These are phyloP conservation scores for Ptychoptera albimana DNA, from an alignment of 2,888 invertebrate genomes.

Conservation along the genomic window DNA sequence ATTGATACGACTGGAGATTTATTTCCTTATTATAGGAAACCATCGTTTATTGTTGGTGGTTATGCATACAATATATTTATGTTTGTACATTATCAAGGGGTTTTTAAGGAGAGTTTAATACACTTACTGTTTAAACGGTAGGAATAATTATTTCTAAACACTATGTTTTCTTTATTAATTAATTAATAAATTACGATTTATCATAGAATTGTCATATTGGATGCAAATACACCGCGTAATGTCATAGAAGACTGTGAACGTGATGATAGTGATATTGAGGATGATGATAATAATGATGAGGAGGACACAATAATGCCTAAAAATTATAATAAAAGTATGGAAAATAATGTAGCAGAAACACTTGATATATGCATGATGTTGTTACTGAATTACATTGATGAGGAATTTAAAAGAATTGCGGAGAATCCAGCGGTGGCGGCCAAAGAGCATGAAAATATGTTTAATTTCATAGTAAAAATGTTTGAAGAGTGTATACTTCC, in stretches of 20 bases:
- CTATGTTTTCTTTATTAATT: constrained; percentile 2
- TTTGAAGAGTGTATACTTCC: constrained; percentile 72
- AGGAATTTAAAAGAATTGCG: neutral
- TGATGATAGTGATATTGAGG: constrained; percentile 31
- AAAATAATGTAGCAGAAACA: constrained; percentile 35
- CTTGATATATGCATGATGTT: constrained; percentile 66
- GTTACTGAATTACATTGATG: constrained; percentile 47
- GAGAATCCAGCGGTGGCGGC: constrained; percentile 4
- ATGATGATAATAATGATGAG: constrained; percentile 23
- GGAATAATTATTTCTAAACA: constrained; percentile 17
- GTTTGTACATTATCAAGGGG: constrained; percentile 58
- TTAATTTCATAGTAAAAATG: constrained; percentile 42
- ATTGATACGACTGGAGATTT: constrained; percentile 42
- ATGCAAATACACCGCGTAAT: constrained; percentile 46
- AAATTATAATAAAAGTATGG: neutral
- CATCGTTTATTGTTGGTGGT: constrained; percentile 49
- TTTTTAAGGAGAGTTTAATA: constrained; percentile 50
- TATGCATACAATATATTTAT: constrained; percentile 66
- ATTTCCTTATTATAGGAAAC: constrained; percentile 64
- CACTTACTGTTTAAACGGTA: constrained; percentile 63
- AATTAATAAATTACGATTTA: constrained; percentile 8
- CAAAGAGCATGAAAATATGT: constrained; percentile 29
- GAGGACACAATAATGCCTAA: constrained; percentile 15
- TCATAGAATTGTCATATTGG: constrained; percentile 55
- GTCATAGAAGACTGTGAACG: constrained; percentile 37